Conservation (phyloP, 53 echinoderm and acorn worm genomes). For the Holothuria leucospilota region DNA sequence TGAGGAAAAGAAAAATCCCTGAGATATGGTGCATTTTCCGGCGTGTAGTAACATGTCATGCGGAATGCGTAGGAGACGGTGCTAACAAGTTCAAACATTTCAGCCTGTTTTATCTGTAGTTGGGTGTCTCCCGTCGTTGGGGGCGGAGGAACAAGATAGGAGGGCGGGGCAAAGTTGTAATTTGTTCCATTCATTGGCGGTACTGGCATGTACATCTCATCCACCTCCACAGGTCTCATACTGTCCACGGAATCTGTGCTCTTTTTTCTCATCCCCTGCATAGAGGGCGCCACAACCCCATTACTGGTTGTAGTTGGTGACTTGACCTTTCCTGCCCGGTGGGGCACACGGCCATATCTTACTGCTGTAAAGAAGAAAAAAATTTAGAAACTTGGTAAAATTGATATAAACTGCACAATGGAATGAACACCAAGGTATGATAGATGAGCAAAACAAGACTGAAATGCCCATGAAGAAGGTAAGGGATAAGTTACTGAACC, state of each 20-base stretch:
- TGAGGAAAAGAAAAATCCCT: conserved; percentile 94
- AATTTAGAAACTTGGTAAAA: not conserved
- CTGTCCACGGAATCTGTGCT: conserved; percentile 93
- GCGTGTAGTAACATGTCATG: conserved; percentile 95
- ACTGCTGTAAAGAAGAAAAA: conserved; percentile 71
- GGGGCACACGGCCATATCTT: conserved; percentile 93
- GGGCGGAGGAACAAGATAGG: conserved; percentile 50
- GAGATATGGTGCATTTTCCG: conserved; percentile 90
- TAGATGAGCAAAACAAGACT: no score
- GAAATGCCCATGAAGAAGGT: no score
- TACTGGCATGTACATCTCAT: conserved; percentile 69
- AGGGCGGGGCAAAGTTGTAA: conserved; percentile 64
- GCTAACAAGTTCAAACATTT: conserved; percentile 98
- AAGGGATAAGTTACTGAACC: no score
- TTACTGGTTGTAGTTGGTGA: conserved; percentile 64
- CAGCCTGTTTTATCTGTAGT: conserved; percentile 90
- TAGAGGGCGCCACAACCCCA: conserved; percentile 43
- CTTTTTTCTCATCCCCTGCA: conserved; percentile 84
- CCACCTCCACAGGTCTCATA: conserved; percentile 66
- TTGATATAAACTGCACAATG: not conserved
- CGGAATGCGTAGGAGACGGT: conserved; percentile 95
- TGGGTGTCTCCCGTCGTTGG: conserved; percentile 62
- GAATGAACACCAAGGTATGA: no score
- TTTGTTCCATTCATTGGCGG: conserved; percentile 64
- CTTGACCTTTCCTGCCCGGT: conserved; percentile 79